Conservation (phyloP, 1,140 invertebrate genomes). For the Drosophila carrolli region DNA sequence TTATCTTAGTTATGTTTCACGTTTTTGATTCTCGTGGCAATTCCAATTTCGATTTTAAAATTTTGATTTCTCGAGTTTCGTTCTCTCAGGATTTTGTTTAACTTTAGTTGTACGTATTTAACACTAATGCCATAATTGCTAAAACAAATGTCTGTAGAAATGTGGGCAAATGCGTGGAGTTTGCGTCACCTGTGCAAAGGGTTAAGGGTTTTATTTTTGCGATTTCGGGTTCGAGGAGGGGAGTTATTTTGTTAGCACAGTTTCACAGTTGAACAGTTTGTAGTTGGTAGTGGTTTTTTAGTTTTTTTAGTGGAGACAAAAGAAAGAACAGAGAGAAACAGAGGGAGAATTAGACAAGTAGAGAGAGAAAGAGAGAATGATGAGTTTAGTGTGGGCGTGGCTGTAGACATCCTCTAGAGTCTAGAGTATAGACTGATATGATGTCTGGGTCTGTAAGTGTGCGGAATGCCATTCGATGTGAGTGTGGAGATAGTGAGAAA, state of each 20-base stretch:
- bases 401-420: slow-evolving; percentile 30
- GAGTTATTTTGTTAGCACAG: slow-evolving; percentile 37
- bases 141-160: slow-evolving; percentile 77
- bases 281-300: slow-evolving; percentile 43
- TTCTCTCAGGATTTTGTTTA: slow-evolving; percentile 21
- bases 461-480: slow-evolving; percentile 51
- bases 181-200: slow-evolving; percentile 76
- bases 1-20: slow-evolving; percentile 58
- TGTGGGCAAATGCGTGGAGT: slow-evolving; percentile 71
- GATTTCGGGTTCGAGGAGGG: slow-evolving; percentile 39
- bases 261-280: slow-evolving; percentile 45
- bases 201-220: slow-evolving; percentile 4
- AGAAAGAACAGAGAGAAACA: slow-evolving; percentile 74
- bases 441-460: slow-evolving; percentile 23
- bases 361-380: slow-evolving; percentile 65
- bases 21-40: slow-evolving; percentile 71
- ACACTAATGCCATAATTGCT: slow-evolving; percentile 74
- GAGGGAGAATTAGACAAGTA: slow-evolving; percentile 70
- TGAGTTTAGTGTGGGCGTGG: slow-evolving; percentile 60
- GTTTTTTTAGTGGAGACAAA: slow-evolving; percentile 58
- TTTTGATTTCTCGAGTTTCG: slow-evolving; percentile 47
- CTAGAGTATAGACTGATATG: slow-evolving; percentile 8
- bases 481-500: slow-evolving; percentile 14
- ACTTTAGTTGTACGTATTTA: slow-evolving; percentile 71
- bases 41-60: slow-evolving; percentile 68